phyloP scores from a whole-genome alignment of 2,797 vertebrate species.

The Sciaenops ocellatus region DNA sequence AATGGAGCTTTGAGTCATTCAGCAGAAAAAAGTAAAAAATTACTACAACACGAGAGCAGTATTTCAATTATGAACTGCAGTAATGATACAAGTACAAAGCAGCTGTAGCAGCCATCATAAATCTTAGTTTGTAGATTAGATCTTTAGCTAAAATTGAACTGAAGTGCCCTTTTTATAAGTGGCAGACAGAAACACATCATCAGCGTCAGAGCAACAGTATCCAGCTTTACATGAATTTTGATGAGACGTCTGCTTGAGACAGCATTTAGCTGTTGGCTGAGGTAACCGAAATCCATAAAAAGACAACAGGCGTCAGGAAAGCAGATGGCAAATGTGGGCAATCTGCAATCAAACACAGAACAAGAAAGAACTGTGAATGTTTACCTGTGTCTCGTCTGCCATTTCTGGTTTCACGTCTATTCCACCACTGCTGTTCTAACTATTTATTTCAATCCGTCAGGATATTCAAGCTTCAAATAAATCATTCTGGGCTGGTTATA shows the following conservation, averaged over 20 bases:
- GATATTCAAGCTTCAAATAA: not conserved
- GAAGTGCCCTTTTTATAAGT: conserved; percentile 21
- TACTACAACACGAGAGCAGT: not conserved
- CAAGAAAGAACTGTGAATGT: conserved; percentile 11
- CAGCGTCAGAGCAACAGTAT: conserved; percentile 15
- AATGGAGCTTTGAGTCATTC: conserved; percentile 24
- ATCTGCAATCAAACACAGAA: conserved; percentile 39
- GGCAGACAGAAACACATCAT: conserved; percentile 28
- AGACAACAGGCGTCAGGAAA: conserved; percentile 49
- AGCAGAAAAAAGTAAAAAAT: not conserved
- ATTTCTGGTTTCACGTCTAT: conserved; percentile 1
- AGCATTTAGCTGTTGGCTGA: conserved; percentile 41
- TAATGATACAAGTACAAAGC: not conserved
- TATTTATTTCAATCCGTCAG: not conserved
- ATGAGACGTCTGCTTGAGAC: conserved; percentile 47
- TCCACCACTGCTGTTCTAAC: not conserved
- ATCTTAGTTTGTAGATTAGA: not conserved
- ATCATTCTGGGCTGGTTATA: not conserved
- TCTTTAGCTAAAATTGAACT: conserved; percentile 8
- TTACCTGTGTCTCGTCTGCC: conserved; percentile 23
- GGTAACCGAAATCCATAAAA: conserved; percentile 55
- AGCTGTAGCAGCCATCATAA: not conserved
- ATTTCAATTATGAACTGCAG: not conserved
- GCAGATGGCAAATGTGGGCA: conserved; percentile 60
- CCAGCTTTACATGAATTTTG: conserved; percentile 38